phyloP scores from a whole-genome alignment of 2,113 vertebrate species.

The Lethenteron camtschaticum region DNA sequence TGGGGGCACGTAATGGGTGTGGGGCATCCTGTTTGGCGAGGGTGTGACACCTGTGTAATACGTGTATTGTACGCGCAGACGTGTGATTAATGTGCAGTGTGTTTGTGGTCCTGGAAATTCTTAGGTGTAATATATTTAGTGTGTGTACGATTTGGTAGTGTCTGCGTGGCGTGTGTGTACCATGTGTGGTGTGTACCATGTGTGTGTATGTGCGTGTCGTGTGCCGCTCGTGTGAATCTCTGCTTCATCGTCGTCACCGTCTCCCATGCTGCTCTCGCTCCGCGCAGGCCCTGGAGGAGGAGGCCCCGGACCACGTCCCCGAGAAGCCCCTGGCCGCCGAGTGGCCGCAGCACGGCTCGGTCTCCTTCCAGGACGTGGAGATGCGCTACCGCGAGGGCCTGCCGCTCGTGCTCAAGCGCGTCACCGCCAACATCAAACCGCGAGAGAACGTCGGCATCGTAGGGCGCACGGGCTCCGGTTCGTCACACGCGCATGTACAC shows the following conservation, averaged over 20 bases:
- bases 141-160: too few species aligned
- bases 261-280: constrained; percentile 8
- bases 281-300: constrained; percentile 51
- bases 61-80: too few species aligned
- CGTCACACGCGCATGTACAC: constrained; percentile 8
- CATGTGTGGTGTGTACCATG: too few species aligned
- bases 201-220: too few species aligned
- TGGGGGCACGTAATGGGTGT: constrained; percentile 13
- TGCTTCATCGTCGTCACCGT: too few species aligned
- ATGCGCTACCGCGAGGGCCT: constrained; percentile 69
- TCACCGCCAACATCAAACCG: constrained; percentile 58
- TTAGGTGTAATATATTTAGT: too few species aligned
- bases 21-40: too few species aligned
- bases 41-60: too few species aligned
- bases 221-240: too few species aligned
- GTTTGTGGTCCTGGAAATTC: background rate
- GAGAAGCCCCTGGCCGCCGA: constrained; percentile 42
- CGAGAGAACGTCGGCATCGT: constrained; percentile 79
- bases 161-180: too few species aligned
- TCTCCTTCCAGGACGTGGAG: constrained; percentile 51
- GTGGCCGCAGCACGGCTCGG: constrained; percentile 68
- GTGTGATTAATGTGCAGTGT: background rate
- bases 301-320: constrained; percentile 60
- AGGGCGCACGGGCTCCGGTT: constrained; percentile 68
- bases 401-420: constrained; percentile 59